Percentiles rank a stretch among this genome's conserved stretches.
Evolutionary conservation across 2,113 vertebrate species (phyloP).

Genomic region (Dissostichus mawsoni): DNA sequence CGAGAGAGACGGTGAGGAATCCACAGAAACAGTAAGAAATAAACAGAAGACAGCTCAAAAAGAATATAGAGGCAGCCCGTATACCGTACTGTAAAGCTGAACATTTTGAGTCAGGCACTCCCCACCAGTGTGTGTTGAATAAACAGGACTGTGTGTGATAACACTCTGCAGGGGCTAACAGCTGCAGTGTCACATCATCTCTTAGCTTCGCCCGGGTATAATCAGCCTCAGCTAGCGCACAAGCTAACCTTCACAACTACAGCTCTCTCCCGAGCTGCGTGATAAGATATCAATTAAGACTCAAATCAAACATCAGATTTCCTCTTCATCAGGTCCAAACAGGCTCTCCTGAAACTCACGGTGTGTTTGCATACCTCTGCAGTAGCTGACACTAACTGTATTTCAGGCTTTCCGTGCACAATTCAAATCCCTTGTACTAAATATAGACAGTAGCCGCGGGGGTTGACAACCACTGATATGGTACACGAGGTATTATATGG

Average conservation of each 20-base stretch:
- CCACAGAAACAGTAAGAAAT: conserved; percentile 1
- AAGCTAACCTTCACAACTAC: conserved; percentile 26
- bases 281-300: conserved; percentile 8
- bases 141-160: conserved; percentile 56
- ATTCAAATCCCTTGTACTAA: conserved; percentile 58
- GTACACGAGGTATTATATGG: conserved; percentile 40
- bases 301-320: background rate
- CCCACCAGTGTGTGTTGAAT: conserved; percentile 43
- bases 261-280: background rate
- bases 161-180: conserved; percentile 57
- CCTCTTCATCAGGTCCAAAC: background rate
- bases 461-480: conserved; percentile 55
- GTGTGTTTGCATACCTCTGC: conserved; percentile 19
- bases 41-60: background rate
- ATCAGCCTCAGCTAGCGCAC: conserved; percentile 39
- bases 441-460: conserved; percentile 53
- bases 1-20: conserved; percentile 1
- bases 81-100: conserved; percentile 14
- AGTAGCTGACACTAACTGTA: conserved; percentile 22
- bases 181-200: conserved; percentile 61
- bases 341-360: background rate
- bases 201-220: conserved; percentile 8
- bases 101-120: conserved; percentile 29
- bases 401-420: conserved; percentile 37
- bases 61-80: conserved; percentile 5